Percentiles rank a stretch among this genome's conserved stretches.
Conservation (phyloP, 2,888 invertebrate genomes). For the Leptopilina drosophilae region DNA sequence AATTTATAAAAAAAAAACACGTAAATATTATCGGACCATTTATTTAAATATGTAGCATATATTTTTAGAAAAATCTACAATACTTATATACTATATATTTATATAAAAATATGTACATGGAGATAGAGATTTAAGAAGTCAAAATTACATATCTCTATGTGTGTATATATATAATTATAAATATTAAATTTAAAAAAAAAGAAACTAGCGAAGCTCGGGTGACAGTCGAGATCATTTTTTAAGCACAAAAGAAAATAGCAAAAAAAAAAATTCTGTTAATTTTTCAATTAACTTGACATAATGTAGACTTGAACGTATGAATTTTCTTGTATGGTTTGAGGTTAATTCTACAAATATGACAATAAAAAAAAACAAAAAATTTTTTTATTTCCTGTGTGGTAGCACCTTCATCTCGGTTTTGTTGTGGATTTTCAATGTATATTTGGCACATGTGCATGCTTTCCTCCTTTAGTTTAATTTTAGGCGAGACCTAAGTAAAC, state of each 20-base stretch:
- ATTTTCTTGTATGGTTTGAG: conserved; percentile 48
- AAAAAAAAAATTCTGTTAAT: not conserved
- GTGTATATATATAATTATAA: not conserved
- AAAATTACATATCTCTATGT: no score
- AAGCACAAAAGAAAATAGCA: not conserved
- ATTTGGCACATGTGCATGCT: conserved; percentile 70
- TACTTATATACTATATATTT: not conserved
- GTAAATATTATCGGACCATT: no score
- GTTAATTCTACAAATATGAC: conserved; percentile 14
- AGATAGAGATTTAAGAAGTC: no score
- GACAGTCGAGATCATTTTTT: conserved; percentile 56
- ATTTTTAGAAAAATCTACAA: not conserved
- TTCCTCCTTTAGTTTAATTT: conserved; percentile 60
- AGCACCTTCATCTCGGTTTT: conserved; percentile 68
- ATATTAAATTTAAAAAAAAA: conserved; percentile 26
- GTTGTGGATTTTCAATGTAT: conserved; percentile 67
- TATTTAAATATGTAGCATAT: no score
- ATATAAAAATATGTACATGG: not conserved
- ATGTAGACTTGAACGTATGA: conserved; percentile 29
- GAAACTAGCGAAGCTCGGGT: conserved; percentile 49
- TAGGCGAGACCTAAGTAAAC: conserved; percentile 59
- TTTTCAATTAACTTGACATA: not conserved
- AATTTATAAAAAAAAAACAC: not conserved
- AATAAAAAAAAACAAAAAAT: no score
- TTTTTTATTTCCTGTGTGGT: conserved; percentile 64